Conservation (phyloP, 1,140 invertebrate genomes). For the Drosophila arawakana region DNA sequence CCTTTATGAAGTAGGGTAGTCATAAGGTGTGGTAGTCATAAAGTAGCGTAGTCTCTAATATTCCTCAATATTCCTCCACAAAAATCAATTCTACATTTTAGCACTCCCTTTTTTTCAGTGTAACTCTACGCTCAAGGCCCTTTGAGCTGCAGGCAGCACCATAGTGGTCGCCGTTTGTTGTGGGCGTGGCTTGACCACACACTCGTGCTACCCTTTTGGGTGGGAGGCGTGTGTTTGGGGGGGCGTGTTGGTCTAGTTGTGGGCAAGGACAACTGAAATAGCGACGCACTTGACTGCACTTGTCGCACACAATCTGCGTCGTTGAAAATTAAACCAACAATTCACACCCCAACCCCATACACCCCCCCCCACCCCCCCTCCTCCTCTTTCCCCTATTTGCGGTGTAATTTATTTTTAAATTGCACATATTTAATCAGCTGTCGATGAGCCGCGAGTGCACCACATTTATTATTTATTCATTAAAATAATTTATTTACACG, state of each 20-base stretch:
- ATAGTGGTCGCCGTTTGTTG: constrained; percentile 1
- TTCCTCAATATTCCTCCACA: too few species aligned
- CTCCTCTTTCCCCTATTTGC: constrained; percentile 6
- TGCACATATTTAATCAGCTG: constrained; percentile 74
- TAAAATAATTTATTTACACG: constrained; percentile 6
- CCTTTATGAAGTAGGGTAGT: too few species aligned
- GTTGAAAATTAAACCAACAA: constrained; percentile 4
- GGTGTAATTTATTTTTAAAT: constrained; percentile 68
- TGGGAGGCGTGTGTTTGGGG: background rate
- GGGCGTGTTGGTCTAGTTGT: background rate
- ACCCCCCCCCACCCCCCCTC: background rate
- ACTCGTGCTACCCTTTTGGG: background rate
- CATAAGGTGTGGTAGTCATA: too few species aligned
- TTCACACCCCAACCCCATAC: background rate
- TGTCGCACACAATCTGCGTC: constrained; percentile 58
- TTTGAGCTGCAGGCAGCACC: constrained; percentile 23
- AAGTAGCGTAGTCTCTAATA: too few species aligned
- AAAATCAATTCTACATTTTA: too few species aligned
- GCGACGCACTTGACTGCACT: constrained; percentile 56
- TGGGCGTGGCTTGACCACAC: constrained; percentile 4
- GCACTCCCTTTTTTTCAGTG: background rate
- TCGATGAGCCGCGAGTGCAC: background rate
- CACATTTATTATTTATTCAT: background rate
- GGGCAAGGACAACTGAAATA: constrained; percentile 46
- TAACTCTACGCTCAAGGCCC: constrained; percentile 17